phyloP scores from a whole-genome alignment of 1,140 invertebrate species.

The Mamestra configurata region DNA sequence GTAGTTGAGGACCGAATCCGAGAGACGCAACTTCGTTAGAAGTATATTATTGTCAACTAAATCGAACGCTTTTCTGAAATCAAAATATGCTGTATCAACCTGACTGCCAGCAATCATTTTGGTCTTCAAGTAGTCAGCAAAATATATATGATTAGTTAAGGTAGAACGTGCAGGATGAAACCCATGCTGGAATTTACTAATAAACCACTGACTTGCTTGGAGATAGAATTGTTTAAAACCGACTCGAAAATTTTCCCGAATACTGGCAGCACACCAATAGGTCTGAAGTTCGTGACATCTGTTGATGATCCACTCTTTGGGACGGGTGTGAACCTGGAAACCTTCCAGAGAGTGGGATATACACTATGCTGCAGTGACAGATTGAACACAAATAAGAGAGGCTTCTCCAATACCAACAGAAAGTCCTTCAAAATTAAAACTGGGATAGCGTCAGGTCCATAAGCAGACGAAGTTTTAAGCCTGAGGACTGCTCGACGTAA shows the following conservation, averaged over 20 bases:
- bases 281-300: constrained; percentile 12
- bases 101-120: neutral
- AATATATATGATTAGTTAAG: neutral
- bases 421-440: constrained; percentile 46
- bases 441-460: constrained; percentile 47
- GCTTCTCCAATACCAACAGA: constrained; percentile 3
- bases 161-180: constrained; percentile 28
- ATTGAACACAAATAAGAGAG: constrained; percentile 47
- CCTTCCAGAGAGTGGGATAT: constrained; percentile 29
- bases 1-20: neutral
- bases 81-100: too few relatives aligned
- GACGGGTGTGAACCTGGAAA: neutral
- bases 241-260: constrained; percentile 42
- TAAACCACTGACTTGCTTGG: neutral
- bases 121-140: neutral
- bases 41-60: neutral
- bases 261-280: constrained; percentile 7
- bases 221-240: neutral
- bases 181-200: constrained; percentile 27
- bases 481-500: neutral
- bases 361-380: neutral
- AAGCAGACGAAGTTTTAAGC: constrained; percentile 28
- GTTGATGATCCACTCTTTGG: constrained; percentile 18
- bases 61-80: neutral
- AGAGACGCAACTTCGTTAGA: neutral